A percentile compares a stretch with the other conserved stretches of the same genome.
phyloP scores from a whole-genome alignment of 1,140 invertebrate genomes.

The Drosophila ficusphila region DNA sequence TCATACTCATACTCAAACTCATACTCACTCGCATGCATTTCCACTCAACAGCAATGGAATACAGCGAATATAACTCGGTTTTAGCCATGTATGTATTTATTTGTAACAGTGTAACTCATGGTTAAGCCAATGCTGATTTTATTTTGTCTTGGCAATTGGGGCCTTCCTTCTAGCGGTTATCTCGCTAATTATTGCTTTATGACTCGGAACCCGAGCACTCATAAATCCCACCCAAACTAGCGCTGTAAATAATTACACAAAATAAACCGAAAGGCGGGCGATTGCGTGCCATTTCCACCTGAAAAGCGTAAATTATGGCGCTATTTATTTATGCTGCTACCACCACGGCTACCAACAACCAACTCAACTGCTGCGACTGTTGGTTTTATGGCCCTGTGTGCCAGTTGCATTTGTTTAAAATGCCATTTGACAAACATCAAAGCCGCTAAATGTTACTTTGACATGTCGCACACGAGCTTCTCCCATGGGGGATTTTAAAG shows the following conservation, averaged over 20 bases:
- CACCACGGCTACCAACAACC: no score
- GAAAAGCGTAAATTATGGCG: constrained; percentile 57
- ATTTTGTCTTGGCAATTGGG: constrained; percentile 25
- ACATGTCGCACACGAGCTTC: constrained; percentile 29
- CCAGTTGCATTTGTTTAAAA: constrained; percentile 59
- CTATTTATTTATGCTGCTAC: constrained; percentile 32
- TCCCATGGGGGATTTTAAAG: not conserved
- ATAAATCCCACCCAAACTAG: constrained; percentile 28
- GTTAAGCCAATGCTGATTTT: constrained; percentile 47
- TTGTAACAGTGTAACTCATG: constrained; percentile 31
- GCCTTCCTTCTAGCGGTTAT: constrained; percentile 19
- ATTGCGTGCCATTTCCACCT: constrained; percentile 59
- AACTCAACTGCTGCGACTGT: not conserved
- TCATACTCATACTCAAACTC: no score
- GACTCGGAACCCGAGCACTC: constrained; percentile 24
- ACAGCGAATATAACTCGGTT: not conserved
- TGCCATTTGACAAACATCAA: constrained; percentile 56
- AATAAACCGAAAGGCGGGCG: not conserved
- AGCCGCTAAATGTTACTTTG: constrained; percentile 53
- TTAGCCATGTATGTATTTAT: constrained; percentile 12
- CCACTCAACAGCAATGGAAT: constrained; percentile 4
- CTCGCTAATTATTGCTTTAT: constrained; percentile 54
- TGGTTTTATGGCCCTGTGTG: constrained; percentile 38
- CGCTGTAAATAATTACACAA: constrained; percentile 14
- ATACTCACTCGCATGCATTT: constrained; percentile 48